These are phyloP conservation scores for Hyla sarda DNA, from an alignment of 2,113 vertebrate species.

Conservation along the genomic window DNA sequence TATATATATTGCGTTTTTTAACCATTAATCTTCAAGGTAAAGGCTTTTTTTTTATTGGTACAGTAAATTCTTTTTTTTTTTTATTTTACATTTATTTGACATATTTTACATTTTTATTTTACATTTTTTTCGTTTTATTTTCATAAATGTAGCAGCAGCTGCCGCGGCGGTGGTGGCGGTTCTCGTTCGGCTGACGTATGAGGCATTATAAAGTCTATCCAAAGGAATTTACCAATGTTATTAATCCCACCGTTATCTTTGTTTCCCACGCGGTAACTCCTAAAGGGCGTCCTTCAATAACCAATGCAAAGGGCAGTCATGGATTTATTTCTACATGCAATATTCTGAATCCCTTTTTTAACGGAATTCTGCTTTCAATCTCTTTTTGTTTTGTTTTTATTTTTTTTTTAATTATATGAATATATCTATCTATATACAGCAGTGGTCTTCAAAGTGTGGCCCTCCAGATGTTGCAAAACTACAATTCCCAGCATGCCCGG, in stretches of 20 bases:
- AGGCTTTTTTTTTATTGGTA: conserved; percentile 86
- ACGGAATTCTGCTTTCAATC: background rate
- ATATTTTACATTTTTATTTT: conserved; percentile 62
- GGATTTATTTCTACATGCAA: background rate
- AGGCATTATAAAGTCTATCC: conserved; percentile 67
- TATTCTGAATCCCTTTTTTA: conserved; percentile 4
- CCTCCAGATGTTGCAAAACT: too few species aligned
- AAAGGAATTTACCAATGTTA: conserved; percentile 72
- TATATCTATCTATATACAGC: conserved; percentile 22
- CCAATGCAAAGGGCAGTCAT: background rate
- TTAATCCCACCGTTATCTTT: conserved; percentile 52
- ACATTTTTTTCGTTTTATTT: conserved; percentile 62
- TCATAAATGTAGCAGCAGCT: conserved; percentile 65
- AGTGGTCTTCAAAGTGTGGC: too few species aligned
- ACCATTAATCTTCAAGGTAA: conserved; percentile 74
- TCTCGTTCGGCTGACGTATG: conserved; percentile 65
- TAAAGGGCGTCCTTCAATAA: conserved; percentile 30
- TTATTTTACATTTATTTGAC: conserved; percentile 70
- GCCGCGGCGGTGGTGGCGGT: conserved; percentile 47
- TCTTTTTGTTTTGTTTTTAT: too few species aligned
- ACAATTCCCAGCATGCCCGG: too few species aligned
- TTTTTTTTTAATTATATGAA: conserved; percentile 12
- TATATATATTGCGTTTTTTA: conserved; percentile 57
- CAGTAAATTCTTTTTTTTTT: conserved; percentile 57
- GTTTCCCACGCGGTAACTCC: conserved; percentile 55